Conservation (phyloP, 2,888 invertebrate species). For the Pollenia angustigena region DNA sequence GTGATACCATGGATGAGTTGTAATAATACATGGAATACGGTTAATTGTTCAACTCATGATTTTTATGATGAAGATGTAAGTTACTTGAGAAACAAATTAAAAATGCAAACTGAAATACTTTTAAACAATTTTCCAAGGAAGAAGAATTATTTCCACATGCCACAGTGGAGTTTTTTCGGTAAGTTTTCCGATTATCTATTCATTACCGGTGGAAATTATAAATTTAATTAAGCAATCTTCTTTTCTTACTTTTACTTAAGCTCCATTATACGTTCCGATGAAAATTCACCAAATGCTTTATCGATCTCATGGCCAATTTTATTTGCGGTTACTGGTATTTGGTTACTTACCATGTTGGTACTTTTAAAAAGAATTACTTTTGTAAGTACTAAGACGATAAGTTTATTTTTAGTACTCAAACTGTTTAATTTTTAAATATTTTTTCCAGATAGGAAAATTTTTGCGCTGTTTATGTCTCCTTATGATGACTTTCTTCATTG, state of each 20-base stretch:
- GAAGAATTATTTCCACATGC: constrained; percentile 78
- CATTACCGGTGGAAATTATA: background rate
- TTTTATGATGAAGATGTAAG: constrained; percentile 78
- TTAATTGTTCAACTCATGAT: constrained; percentile 79
- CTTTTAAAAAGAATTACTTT: constrained; percentile 79
- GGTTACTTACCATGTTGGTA: constrained; percentile 78
- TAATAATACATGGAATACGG: constrained; percentile 92
- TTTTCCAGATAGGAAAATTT: constrained; percentile 80
- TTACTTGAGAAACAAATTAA: constrained; percentile 4
- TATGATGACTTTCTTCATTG: constrained; percentile 78
- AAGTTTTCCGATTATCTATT: constrained; percentile 55
- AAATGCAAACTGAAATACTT: constrained; percentile 5
- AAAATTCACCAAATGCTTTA: constrained; percentile 72
- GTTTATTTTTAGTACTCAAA: background rate
- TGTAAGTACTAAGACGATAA: constrained; percentile 75
- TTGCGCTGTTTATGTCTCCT: constrained; percentile 80
- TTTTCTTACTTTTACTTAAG: constrained; percentile 71
- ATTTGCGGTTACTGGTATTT: constrained; percentile 77
- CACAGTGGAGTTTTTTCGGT: constrained; percentile 82
- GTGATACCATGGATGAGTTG: constrained; percentile 92
- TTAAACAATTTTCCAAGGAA: constrained; percentile 69
- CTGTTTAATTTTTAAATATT: background rate
- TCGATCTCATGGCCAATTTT: constrained; percentile 79
- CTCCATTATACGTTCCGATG: constrained; percentile 78
- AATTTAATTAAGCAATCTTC: background rate